phyloP scores from a whole-genome alignment of 2,888 invertebrate genomes.

The Adelognathus sp. region DNA sequence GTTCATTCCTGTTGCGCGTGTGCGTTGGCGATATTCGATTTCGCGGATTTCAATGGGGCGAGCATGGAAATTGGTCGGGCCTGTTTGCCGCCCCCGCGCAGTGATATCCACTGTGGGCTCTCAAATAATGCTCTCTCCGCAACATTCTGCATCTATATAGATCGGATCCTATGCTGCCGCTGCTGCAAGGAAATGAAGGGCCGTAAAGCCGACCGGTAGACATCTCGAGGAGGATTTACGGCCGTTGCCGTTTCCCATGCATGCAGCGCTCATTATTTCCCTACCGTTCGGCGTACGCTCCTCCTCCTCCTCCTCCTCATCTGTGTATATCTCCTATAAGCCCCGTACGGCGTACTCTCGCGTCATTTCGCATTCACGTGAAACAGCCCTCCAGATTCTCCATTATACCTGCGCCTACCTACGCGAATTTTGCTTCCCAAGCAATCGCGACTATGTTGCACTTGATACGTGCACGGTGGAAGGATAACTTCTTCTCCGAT shows the following conservation, averaged over 20 bases:
- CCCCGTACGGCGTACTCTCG: conserved; percentile 2
- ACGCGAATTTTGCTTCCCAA: conserved; percentile 30
- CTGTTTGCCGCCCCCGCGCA: conserved; percentile 22
- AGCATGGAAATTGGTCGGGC: conserved; percentile 38
- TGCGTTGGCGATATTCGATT: conserved; percentile 40
- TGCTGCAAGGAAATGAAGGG: conserved; percentile 68
- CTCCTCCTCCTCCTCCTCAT: conserved; percentile 11
- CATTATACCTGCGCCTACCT: conserved; percentile 38
- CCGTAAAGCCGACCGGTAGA: conserved; percentile 68
- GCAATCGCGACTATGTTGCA: conserved; percentile 11
- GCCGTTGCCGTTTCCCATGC: conserved; percentile 68
- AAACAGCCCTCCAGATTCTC: conserved; percentile 32
- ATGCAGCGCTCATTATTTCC: conserved; percentile 68
- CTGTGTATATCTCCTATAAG: background rate
- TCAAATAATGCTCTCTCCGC: background rate
- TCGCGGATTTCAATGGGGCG: conserved; percentile 35
- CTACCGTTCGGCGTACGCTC: conserved; percentile 39
- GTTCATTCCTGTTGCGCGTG: background rate
- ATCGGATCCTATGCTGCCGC: background rate
- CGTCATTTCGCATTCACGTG: conserved; percentile 44
- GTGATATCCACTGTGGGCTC: background rate
- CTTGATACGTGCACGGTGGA: background rate
- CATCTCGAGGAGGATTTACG: conserved; percentile 67
- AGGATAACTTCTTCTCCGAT: background rate
- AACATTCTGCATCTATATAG: conserved; percentile 3